A percentile compares a stretch with the other conserved stretches of the same genome.
These are phyloP conservation scores for Eumerus sabulonum DNA, from an alignment of 2,888 invertebrate genomes.

Conservation along the genomic window DNA sequence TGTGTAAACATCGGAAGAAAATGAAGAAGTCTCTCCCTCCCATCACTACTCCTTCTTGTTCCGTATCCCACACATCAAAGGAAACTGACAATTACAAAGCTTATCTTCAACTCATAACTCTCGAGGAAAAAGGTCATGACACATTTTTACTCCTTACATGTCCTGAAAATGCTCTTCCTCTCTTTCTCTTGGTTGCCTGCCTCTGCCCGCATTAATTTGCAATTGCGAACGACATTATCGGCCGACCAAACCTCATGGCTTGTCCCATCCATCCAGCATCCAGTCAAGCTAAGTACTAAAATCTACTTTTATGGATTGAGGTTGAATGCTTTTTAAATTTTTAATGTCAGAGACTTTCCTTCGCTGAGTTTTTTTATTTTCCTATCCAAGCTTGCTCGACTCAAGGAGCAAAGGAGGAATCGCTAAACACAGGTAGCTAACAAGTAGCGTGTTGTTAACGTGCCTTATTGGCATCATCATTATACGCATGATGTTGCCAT, in stretches of 20 bases:
- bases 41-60: too few species aligned
- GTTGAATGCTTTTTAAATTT: conserved; percentile 24
- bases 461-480: conserved; percentile 76
- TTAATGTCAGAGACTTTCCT: conserved; percentile 13
- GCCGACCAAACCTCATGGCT: not conserved
- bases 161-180: conserved; percentile 19
- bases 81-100: too few species aligned
- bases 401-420: not conserved
- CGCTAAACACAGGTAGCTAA: conserved; percentile 42
- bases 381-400: not conserved
- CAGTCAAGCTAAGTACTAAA: too few species aligned
- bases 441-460: conserved; percentile 71
- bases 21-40: too few species aligned
- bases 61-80: too few species aligned
- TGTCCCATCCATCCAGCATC: too few species aligned
- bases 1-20: too few species aligned
- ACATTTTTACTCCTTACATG: conserved; percentile 32
- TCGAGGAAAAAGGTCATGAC: conserved; percentile 44
- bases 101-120: too few species aligned
- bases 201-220: conserved; percentile 54
- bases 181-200: conserved; percentile 27
- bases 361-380: not conserved
- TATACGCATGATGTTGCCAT: conserved; percentile 57
- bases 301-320: too few species aligned
- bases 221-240: conserved; percentile 62